These are phyloP conservation scores for Myoxocephalus aenaeus DNA, from an alignment of 2,797 vertebrate species.

Conservation along the genomic window DNA sequence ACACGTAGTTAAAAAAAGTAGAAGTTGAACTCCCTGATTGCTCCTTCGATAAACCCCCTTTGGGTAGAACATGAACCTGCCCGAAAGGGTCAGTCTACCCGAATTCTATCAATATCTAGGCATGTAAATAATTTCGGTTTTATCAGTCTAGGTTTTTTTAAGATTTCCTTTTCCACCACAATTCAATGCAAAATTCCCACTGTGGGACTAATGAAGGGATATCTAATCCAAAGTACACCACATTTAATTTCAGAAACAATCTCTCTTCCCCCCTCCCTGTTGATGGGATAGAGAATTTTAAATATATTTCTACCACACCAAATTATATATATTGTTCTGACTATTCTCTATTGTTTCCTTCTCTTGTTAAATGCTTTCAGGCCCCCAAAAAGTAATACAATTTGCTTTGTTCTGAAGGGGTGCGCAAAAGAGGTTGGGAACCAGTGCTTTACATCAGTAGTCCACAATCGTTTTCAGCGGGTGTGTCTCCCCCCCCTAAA, in stretches of 20 bases:
- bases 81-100: constrained; percentile 8
- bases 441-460: not conserved
- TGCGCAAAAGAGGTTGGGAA: not conserved
- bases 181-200: not conserved
- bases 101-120: not conserved
- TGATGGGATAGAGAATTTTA: not conserved
- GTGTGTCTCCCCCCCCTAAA: not conserved
- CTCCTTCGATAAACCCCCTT: constrained; percentile 23
- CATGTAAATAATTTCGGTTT: not conserved
- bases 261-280: too few relatives aligned
- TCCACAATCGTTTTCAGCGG: not conserved
- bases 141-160: not conserved
- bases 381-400: not conserved
- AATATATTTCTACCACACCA: too few relatives aligned
- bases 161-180: not conserved
- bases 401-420: not conserved
- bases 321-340: not conserved
- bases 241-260: not conserved
- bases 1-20: constrained; percentile 38
- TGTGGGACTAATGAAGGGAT: too few relatives aligned
- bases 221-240: not conserved
- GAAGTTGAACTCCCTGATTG: constrained; percentile 19
- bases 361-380: not conserved
- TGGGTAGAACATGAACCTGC: not conserved
- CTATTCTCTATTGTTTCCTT: not conserved